Percentiles rank a stretch among this genome's conserved stretches.
Conservation (phyloP, 2,797 vertebrate genomes). For the Lophius americanus region DNA sequence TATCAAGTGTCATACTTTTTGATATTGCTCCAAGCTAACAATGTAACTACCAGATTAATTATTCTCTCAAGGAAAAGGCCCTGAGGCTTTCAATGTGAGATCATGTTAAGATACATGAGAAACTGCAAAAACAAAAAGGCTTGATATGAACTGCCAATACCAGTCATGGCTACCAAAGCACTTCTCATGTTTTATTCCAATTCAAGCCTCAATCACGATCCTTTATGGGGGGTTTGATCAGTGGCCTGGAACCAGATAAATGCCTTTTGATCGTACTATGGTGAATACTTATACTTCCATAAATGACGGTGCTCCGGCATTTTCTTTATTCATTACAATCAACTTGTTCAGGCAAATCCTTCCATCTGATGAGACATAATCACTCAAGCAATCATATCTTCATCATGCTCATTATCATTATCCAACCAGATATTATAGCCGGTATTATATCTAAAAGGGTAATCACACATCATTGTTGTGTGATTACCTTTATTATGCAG, state of each 20-base stretch:
- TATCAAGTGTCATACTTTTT: constrained; percentile 9
- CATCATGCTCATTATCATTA: constrained; percentile 36
- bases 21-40: constrained; percentile 4
- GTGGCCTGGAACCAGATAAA: not conserved
- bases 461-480: constrained; percentile 13
- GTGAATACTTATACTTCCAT: constrained; percentile 7
- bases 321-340: constrained; percentile 1
- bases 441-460: constrained; percentile 28
- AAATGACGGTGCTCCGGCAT: constrained; percentile 2
- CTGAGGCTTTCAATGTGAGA: not conserved
- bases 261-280: not conserved
- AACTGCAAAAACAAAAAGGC: not conserved
- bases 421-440: constrained; percentile 32
- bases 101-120: not conserved
- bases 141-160: too few species aligned
- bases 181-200: constrained; percentile 3
- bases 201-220: not conserved
- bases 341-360: constrained; percentile 30
- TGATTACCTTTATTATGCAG: constrained; percentile 37
- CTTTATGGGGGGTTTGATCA: not conserved
- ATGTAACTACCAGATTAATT: not conserved
- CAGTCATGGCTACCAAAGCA: not conserved
- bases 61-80: too few species aligned
- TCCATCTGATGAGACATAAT: constrained; percentile 42
- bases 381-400: constrained; percentile 32